A percentile compares a stretch with the other conserved stretches of the same genome.
These are phyloP conservation scores for Loris lydekkerianus DNA, from an alignment of 2,797 vertebrate genomes.

Conservation along the genomic window DNA sequence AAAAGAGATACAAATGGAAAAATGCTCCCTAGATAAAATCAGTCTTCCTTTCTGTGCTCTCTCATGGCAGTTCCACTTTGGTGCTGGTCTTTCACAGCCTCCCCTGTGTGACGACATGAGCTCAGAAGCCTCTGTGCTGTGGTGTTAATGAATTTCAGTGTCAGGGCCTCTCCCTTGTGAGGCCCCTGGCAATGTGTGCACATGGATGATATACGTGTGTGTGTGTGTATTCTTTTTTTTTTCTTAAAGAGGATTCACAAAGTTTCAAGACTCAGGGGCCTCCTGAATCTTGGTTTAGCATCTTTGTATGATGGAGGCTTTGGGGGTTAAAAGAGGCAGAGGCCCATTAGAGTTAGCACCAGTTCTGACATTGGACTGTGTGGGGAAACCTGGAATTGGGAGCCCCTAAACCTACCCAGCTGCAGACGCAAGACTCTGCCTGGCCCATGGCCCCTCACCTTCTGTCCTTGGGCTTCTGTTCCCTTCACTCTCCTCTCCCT, in stretches of 20 bases:
- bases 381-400: background rate
- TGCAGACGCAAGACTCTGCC: accelerated
- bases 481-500: background rate
- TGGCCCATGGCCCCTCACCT: background rate
- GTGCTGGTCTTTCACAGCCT: background rate
- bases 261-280: too few relatives aligned
- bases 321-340: background rate
- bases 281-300: background rate
- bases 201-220: background rate
- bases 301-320: background rate
- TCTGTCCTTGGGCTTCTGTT: background rate
- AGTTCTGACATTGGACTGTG: too few relatives aligned
- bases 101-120: accelerated
- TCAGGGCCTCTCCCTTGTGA: background rate
- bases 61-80: accelerated
- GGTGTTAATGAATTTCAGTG: background rate
- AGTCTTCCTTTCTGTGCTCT: background rate
- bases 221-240: background rate
- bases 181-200: background rate
- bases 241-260: background rate
- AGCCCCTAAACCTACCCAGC: background rate
- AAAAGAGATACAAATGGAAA: background rate
- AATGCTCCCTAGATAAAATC: background rate
- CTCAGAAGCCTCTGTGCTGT: background rate
- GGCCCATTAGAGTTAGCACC: background rate